Base-by-base conservation (phyloP, 2,888 invertebrate species). In the Pinctada fucata region DNA sequence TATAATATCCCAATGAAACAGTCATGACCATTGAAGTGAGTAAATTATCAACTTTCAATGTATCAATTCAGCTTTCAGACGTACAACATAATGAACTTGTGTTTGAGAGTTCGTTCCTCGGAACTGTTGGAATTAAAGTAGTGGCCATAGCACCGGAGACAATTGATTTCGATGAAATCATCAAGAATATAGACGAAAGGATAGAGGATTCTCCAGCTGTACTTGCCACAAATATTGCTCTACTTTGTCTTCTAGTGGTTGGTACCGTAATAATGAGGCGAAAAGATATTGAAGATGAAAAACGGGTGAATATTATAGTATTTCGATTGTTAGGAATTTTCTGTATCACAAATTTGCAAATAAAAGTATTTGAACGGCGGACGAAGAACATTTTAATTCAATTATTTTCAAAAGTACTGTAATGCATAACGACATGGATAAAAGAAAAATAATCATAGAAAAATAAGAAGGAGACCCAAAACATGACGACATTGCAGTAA, bases 101-200 rank as follows among this genome's bases (percentile, higher is more conserved):
- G n/a, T 77, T 77, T 68, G 52, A 72, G n/a, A 77, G 72, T 52
- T 67, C 72, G 16, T 67, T 72, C 48, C 72, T 77, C 49, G 77
- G 77, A 10, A 67, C 77, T 6, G 72, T 77, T 51, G 72, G 72
- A 5, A 47, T 67, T n/a, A 58, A 66, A 3, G 49, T 77, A 31
- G 45, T 77, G 16, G 58, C 58, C 4, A 68, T 67, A 67, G 48
- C 67, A n/a, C 77, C 77, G 4, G 77, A 77, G 64, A 52, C 72
- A 0, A 72, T 77, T 3, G 45, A 67, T 31, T 77, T 77, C 49
- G 72, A 72, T n/a, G 52, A 66, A 5, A 63, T 72, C 13, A 67
- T 77, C 16, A 68, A 66, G 1, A 64, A 77, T 49, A 69, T 72
- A 45, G 72, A 68, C 52, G 6, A 77, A 10, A 67, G 68, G 10